Base-by-base conservation (phyloP, 2,888 invertebrate genomes). In the Aspidiotus destructor region DNA sequence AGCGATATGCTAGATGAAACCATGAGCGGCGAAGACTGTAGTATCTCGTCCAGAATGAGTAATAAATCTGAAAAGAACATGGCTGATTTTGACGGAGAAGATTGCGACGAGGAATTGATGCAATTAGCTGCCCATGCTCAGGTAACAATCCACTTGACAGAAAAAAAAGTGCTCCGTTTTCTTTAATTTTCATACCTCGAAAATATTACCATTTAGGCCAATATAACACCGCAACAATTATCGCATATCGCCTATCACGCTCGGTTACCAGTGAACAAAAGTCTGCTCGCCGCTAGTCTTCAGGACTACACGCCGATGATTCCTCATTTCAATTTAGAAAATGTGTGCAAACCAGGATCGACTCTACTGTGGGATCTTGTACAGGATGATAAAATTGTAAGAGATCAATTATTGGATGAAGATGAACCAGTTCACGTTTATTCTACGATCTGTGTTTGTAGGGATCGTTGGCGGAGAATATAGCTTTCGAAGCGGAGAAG, bases 21-120 rank as follows among this genome's bases (percentile, higher is more conserved):
- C 69, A 78, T 83, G 71, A 83, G 83, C 72, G 80, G 78, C 16
- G 79, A 79, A 69, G 78, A 75, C n/a, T 81, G 81, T 72, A 92
- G 92, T 75, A 91, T 92, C 73, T 93, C 93, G n/a, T 93, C 93
- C 0, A 85, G 90, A 44, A 86, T 92, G 80, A 93, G 92, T 71
- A 92, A 89, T 73, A 93, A 94, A 79, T 93, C 93, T 2, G 93
- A 93, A 74, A 92, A 94, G 73, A 94, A 94, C 77, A 87, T 94
- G 85, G 92, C 92, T 0, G 94, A 95, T 78, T 89, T 95, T 75
- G 95, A 95, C 75, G 94, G 93, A 7, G 88, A 88, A 75, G 91
- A 92, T 75, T 90, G 91, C 75, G 92, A 92, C 75, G 89, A 87
- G 0, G 84, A 89, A 73, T 80, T 91, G 58, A 86, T 88, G 0